Evolutionary conservation across 2,888 invertebrate species (phyloP).

Genomic region (Eristalis pertinax): DNA sequence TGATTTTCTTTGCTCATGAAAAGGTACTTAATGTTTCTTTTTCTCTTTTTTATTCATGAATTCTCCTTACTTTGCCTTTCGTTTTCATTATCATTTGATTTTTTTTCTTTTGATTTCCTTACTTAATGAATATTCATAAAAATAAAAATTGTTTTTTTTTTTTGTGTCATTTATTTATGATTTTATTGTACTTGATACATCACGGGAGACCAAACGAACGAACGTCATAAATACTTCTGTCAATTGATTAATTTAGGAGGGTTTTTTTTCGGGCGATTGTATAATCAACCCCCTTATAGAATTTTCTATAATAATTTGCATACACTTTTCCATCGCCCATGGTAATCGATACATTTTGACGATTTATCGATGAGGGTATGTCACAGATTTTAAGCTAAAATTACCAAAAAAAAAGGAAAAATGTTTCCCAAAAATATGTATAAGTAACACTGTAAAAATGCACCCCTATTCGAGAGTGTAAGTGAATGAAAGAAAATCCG

Average conservation of each 20-base stretch:
- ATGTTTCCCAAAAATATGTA: slow-evolving; percentile 3
- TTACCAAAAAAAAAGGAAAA: slow-evolving; percentile 33
- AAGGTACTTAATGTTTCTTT: slow-evolving; percentile 65
- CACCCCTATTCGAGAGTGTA: slow-evolving; percentile 48
- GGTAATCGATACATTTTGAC: slow-evolving; percentile 68
- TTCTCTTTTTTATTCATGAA: slow-evolving; percentile 29
- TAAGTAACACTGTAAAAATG: slow-evolving; percentile 23
- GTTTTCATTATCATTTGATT: slow-evolving; percentile 61
- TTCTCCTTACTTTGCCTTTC: slow-evolving; percentile 41
- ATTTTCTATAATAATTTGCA: slow-evolving; percentile 56
- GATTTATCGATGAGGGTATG: slow-evolving; percentile 57
- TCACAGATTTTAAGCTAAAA: slow-evolving; percentile 51
- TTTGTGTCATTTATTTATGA: slow-evolving; percentile 34
- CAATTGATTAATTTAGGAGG: slow-evolving; percentile 31
- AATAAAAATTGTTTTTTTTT: slow-evolving; percentile 15
- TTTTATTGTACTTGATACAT: slow-evolving; percentile 3
- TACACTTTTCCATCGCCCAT: slow-evolving; percentile 24
- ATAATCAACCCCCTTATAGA: slow-evolving; percentile 17
- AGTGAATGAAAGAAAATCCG: slow-evolving; percentile 34
- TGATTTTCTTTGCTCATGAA: slow-evolving; percentile 79
- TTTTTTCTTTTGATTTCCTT: slow-evolving; percentile 15
- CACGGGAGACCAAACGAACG: background rate
- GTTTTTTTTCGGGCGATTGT: background rate
- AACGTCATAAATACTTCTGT: background rate
- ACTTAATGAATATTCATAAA: slow-evolving; percentile 26